Conservation (phyloP, 2,113 vertebrate genomes). For the Raphicerus campestris region DNA sequence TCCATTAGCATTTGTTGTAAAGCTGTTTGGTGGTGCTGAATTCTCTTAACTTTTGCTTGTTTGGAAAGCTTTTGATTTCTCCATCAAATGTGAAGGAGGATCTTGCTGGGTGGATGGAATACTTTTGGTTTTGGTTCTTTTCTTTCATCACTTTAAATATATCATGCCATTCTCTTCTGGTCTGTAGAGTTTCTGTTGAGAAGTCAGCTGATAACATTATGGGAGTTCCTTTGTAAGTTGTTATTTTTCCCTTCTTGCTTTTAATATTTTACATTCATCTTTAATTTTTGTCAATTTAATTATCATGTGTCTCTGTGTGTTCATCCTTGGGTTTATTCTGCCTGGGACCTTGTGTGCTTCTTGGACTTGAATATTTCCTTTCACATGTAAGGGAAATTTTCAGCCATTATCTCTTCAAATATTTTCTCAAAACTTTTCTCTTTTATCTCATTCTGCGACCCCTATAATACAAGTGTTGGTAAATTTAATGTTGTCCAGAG, state of each 20-base stretch:
- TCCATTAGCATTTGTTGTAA: background rate
- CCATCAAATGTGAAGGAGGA: background rate
- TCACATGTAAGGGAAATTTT: background rate
- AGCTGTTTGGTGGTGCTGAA: background rate
- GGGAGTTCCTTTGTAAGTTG: background rate
- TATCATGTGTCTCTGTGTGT: background rate
- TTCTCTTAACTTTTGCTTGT: background rate
- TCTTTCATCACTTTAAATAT: background rate
- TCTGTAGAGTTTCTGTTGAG: background rate
- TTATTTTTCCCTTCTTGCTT: background rate
- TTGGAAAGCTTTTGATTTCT: background rate
- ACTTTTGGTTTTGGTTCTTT: background rate
- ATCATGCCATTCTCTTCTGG: background rate
- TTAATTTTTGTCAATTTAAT: background rate
- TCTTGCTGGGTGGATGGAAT: background rate
- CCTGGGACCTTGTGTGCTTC: background rate
- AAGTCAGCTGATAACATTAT: background rate
- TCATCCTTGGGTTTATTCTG: background rate
- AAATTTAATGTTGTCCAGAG: background rate
- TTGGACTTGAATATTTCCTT: background rate
- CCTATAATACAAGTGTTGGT: background rate
- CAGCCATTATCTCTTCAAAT: background rate
- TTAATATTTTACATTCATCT: background rate
- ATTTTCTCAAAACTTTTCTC: background rate
- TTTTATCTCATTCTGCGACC: background rate